Base-by-base conservation (phyloP, 2,113 vertebrate genomes). In the Serranochromis macrocephalus region DNA sequence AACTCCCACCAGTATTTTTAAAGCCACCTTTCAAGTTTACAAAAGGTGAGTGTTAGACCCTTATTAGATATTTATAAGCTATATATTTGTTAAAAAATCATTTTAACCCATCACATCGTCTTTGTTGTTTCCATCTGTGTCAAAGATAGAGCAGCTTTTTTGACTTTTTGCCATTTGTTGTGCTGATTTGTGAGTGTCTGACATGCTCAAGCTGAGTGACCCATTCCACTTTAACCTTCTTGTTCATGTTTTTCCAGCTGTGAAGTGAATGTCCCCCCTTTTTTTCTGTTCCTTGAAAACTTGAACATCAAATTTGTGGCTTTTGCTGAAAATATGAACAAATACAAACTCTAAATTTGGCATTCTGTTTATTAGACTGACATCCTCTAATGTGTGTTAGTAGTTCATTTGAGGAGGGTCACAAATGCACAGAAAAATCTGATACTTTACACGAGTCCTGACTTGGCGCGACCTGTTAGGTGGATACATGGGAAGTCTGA, bases 271-370 rank as follows among this genome's bases (percentile, higher is more conserved):
- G 21, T 21, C 21, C n/a, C 26, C 7, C 10, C 71, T 11, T 47
- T 6, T 14, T 24, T 31, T 68, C 63, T 53, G 75, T 88, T 94
- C 84, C 84, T 92, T 89, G 83, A 93, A 93, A 95, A 94, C 93
- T 95, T 93, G 94, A 94, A 95, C 93, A 93, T 94, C 95, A 95
- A 45, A 38, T 82, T 7, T 54, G 75, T 87, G 87, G 87, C 87
- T 89, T 92, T 89, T 2, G 9, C 53, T 51, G 19, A 66, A 3
- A 82, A 94, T 88, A 75, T 93, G 83, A 90, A 94, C 89, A 85
- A 91, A 89, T 79, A 93, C 85, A 86, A 91, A 90, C 73, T 85
- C 88, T 78, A 81, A 83, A 85, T 83, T 66, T 53, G 24, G 7
- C 78, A 61, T 90, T 91, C 55, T 85, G 58, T 91, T 92, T 85